phyloP scores from a whole-genome alignment of 2,888 invertebrate species.

The Gortyna flavago region DNA sequence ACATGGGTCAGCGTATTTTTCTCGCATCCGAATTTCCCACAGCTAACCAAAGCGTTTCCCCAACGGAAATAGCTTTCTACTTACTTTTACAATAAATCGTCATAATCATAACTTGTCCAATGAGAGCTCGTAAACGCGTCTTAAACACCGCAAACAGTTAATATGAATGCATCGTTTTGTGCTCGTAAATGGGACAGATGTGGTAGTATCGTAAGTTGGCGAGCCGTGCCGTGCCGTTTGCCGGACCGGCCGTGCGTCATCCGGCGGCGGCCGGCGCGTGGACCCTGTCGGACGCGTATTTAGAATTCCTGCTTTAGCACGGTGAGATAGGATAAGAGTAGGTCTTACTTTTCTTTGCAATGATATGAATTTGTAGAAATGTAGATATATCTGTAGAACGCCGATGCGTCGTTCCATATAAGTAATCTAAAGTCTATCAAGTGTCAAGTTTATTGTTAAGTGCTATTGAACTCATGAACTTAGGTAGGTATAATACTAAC shows the following conservation, averaged over 20 bases:
- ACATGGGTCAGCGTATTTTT: conserved; percentile 28
- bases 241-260: conserved; percentile 49
- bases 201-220: conserved; percentile 48
- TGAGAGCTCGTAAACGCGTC: conserved; percentile 32
- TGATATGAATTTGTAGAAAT: not conserved
- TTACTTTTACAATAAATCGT: conserved; percentile 54
- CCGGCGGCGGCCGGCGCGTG: conserved; percentile 46
- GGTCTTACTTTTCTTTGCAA: not conserved
- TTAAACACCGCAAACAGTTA: conserved; percentile 51
- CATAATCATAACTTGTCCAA: conserved; percentile 51
- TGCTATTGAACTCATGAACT: conserved; percentile 12
- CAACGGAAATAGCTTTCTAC: conserved; percentile 53
- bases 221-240: conserved; percentile 57
- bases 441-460: not conserved
- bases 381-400: not conserved
- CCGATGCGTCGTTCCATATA: not conserved
- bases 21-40: conserved; percentile 48
- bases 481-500: too few species aligned
- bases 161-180: conserved; percentile 52
- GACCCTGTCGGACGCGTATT: conserved; percentile 22
- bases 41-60: conserved; percentile 43
- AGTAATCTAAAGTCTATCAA: not conserved
- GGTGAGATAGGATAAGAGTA: conserved; percentile 5
- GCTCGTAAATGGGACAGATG: conserved; percentile 50
- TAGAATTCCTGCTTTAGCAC: conserved; percentile 31